phyloP scores from a whole-genome alignment of 2,888 invertebrate genomes.

The Cantharis rufa region DNA sequence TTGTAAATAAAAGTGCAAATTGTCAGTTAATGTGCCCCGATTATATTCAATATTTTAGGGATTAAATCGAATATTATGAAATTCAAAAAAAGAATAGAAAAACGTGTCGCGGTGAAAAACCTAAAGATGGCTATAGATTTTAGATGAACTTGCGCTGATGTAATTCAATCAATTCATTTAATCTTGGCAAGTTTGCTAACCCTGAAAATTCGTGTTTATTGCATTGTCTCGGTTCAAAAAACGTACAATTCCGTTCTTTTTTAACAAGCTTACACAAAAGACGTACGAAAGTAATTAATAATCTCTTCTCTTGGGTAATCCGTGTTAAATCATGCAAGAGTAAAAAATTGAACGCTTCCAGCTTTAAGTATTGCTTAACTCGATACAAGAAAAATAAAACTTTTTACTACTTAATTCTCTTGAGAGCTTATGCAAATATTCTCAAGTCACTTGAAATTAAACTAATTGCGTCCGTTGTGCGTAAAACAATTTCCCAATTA shows the following conservation, averaged over 20 bases:
- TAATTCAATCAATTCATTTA: conserved; percentile 13
- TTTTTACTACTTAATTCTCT: not conserved
- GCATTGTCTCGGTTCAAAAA: conserved; percentile 12
- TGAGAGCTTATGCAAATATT: not conserved
- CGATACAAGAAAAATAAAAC: not conserved
- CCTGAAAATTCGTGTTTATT: conserved; percentile 15
- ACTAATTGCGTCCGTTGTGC: not conserved
- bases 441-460: not conserved
- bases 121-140: not conserved
- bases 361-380: not conserved
- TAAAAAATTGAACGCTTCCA: not conserved
- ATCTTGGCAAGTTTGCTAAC: conserved; percentile 11
- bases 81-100: not conserved
- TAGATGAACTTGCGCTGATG: conserved; percentile 11
- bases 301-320: not conserved
- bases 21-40: not conserved
- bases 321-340: not conserved
- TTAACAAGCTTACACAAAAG: not conserved
- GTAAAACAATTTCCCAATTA: not conserved
- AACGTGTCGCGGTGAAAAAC: not conserved
- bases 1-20: not conserved
- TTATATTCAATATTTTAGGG: not conserved
- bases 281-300: not conserved
- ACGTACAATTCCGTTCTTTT: conserved; percentile 2
- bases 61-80: no score